phyloP scores from a whole-genome alignment of 2,888 invertebrate genomes.

The Hirtodrosophila alboralis region DNA sequence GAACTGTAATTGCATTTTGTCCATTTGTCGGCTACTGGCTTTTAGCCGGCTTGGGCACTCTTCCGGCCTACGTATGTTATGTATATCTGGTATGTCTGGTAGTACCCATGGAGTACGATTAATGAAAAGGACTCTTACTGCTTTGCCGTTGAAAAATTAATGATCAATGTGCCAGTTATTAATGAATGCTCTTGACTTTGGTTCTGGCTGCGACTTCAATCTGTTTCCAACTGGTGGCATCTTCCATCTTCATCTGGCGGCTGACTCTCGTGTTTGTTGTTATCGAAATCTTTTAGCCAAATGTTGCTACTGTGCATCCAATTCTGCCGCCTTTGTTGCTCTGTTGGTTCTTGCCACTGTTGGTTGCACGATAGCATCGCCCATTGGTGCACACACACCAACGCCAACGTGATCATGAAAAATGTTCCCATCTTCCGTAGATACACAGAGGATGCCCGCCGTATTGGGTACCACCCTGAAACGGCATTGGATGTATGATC shows the following conservation, averaged over 20 bases:
- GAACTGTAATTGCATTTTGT: conserved; percentile 64
- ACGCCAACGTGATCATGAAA: conserved; percentile 46
- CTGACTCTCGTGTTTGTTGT: conserved; percentile 41
- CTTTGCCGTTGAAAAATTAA: conserved; percentile 73
- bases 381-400: conserved; percentile 25
- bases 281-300: conserved; percentile 76
- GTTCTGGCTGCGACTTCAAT: conserved; percentile 17
- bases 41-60: conserved; percentile 22
- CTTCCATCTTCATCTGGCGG: conserved; percentile 55
- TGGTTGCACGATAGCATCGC: conserved; percentile 36
- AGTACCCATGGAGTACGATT: conserved; percentile 70
- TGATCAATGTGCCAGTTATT: conserved; percentile 74
- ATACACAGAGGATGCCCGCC: neutral
- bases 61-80: conserved; percentile 13
- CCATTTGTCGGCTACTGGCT: conserved; percentile 56
- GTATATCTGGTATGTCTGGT: conserved; percentile 12
- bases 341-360: conserved; percentile 21
- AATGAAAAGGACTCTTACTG: conserved; percentile 61
- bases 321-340: conserved; percentile 32
- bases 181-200: conserved; percentile 57
- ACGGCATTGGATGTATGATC: conserved; percentile 61
- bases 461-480: conserved; percentile 55
- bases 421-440: conserved; percentile 41
- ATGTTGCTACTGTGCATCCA: conserved; percentile 71
- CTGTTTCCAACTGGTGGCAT: conserved; percentile 27